Conservation (phyloP, 2,888 invertebrate genomes). For the Formica aserva region DNA sequence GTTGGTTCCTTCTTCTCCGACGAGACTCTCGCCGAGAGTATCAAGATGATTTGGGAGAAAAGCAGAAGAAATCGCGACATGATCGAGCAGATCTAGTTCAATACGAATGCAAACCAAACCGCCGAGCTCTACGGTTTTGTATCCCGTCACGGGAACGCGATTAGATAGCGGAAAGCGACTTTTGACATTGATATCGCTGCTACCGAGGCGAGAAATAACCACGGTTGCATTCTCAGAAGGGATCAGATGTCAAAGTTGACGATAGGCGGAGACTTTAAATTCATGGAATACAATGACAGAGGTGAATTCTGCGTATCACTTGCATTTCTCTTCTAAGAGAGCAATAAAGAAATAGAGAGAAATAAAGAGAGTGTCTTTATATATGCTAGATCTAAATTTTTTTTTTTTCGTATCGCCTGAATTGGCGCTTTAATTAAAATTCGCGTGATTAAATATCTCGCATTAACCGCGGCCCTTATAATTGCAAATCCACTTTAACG, state of each 20-base stretch:
- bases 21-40: background rate
- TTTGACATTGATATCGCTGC: slow-evolving; percentile 6
- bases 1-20: slow-evolving; percentile 24
- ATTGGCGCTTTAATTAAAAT: slow-evolving; percentile 23
- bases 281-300: background rate
- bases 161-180: slow-evolving; percentile 16
- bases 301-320: background rate
- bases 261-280: background rate
- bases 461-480: background rate
- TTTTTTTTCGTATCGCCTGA: background rate
- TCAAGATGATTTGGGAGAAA: background rate
- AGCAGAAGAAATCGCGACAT: slow-evolving; percentile 19
- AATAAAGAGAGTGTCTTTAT: background rate
- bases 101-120: background rate
- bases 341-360: background rate
- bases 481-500: slow-evolving; percentile 11
- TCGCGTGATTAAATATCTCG: background rate
- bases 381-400: background rate
- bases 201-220: background rate
- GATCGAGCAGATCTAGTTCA: background rate
- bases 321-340: background rate
- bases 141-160: background rate
- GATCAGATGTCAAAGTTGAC: slow-evolving; percentile 4
- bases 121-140: background rate
- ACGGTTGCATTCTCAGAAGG: background rate